Evolutionary conservation across 2,113 vertebrate species (phyloP), one percentile per base, ranked within the genome.

Genomic region (Paralichthys olivaceus): DNA sequence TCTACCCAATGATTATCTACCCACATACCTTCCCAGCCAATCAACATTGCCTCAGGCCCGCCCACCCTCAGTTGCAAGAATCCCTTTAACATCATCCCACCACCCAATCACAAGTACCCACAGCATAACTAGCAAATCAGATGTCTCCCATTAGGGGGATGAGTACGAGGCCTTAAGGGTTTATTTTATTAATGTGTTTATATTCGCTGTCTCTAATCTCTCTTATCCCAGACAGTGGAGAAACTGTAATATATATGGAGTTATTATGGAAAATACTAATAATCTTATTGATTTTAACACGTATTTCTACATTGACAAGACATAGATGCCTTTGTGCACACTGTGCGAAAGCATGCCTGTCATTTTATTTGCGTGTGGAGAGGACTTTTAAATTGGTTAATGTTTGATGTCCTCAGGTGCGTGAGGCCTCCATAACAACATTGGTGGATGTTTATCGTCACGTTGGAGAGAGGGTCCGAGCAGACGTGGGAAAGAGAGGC

Each of bases 361-460:
- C 57, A 8, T 40, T 62, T 29, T 32, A 49, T 19, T 19, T 29
- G 34, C 78, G 20, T 83, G 20, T 34, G 47, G 20, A 7, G 47
- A 53, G 1, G 1, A 0, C 25, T 78, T 61, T 66, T 19, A 19
- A 79, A 55, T 61, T 72, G 22, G 22, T 60, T 23, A 22, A 57
- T 51, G 22, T 83, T n/a, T 78, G 29, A 29, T 83, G 66, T 83
- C 17, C 69, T 32, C 90, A 99, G 97, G 97, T 99, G 88, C 96
- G 97, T 84, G 96, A 98, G 87, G 94, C 96, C 70, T 95, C 97
- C 69, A 89, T 96, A 77, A 85, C 93, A 54, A 86, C 97, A 3
- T 68, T 97, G 69, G 96, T 98, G 89, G 97, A 98, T 77, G 94
- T 98, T 84, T 99, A 99, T 83, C 96, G 96, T 76, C 94, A 98